Evolutionary conservation across 2,113 vertebrate species (phyloP).

Genomic region (Poeciliopsis occidentalis): DNA sequence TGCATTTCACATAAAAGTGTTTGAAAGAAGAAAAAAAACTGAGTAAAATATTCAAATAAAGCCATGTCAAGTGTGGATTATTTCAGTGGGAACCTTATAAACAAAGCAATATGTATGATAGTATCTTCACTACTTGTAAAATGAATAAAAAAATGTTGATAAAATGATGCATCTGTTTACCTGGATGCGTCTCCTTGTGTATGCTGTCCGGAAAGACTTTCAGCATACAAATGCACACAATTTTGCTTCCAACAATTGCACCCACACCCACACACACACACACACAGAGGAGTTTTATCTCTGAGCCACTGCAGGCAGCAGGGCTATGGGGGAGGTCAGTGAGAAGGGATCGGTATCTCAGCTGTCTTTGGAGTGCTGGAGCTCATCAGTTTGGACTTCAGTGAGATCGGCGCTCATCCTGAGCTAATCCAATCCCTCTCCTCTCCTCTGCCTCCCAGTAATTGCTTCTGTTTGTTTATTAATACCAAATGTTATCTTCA

Average conservation of each 20-base stretch:
- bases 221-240: not conserved
- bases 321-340: slow-evolving; percentile 60
- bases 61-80: not conserved
- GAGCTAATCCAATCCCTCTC: slow-evolving; percentile 78
- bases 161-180: not conserved
- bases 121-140: not conserved
- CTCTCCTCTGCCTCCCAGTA: slow-evolving; percentile 72
- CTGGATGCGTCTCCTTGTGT: not conserved
- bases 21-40: too few species aligned
- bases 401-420: slow-evolving; percentile 68
- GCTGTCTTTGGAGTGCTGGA: slow-evolving; percentile 74
- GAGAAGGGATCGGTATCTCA: slow-evolving; percentile 73
- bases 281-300: slow-evolving; percentile 60
- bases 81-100: not conserved
- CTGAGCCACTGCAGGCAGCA: slow-evolving; percentile 56
- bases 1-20: too few species aligned
- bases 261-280: slow-evolving; percentile 5
- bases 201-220: slow-evolving; percentile 3
- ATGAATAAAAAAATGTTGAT: not conserved
- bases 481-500: slow-evolving; percentile 84
- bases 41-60: too few species aligned
- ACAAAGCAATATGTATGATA: not conserved
- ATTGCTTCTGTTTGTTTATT: slow-evolving; percentile 85
- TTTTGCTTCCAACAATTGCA: not conserved
- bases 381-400: slow-evolving; percentile 79